Evolutionary conservation across 2,113 vertebrate genomes (phyloP).

Genomic region (Prietella phreatophila): DNA sequence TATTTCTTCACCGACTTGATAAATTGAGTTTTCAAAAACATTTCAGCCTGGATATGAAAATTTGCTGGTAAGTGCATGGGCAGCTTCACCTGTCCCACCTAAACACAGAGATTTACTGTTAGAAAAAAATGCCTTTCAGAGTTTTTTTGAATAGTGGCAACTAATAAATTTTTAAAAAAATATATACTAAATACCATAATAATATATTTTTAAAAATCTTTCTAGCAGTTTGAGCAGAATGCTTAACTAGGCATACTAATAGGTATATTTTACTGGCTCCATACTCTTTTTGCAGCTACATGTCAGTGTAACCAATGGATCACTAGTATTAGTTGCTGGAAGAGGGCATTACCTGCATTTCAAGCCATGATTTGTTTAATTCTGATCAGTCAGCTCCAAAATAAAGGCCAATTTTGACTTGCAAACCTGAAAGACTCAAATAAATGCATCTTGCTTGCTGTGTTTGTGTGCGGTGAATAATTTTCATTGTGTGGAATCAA

Average conservation of each 20-base stretch:
- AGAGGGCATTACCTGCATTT: background rate
- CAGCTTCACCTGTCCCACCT: background rate
- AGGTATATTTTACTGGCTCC: background rate
- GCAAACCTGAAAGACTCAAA: background rate
- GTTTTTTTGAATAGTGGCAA: background rate
- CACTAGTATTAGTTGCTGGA: background rate
- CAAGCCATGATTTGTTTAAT: background rate
- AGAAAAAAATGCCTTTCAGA: background rate
- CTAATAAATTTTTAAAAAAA: background rate
- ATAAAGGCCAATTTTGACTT: background rate
- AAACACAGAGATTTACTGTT: background rate
- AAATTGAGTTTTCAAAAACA: conserved; percentile 37
- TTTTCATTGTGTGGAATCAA: background rate
- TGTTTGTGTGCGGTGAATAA: background rate
- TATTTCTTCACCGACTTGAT: conserved; percentile 41
- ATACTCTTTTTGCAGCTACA: background rate
- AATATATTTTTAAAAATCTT: background rate
- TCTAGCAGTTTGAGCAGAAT: background rate
- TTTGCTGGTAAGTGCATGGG: conserved; percentile 1
- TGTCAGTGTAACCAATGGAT: background rate
- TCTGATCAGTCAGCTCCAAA: background rate
- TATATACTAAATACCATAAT: background rate
- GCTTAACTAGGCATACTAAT: background rate
- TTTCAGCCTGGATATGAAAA: conserved; percentile 4
- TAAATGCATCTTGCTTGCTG: background rate